These are phyloP conservation scores for Falco rusticolus DNA, from an alignment of 2,797 vertebrate genomes.

Conservation along the genomic window DNA sequence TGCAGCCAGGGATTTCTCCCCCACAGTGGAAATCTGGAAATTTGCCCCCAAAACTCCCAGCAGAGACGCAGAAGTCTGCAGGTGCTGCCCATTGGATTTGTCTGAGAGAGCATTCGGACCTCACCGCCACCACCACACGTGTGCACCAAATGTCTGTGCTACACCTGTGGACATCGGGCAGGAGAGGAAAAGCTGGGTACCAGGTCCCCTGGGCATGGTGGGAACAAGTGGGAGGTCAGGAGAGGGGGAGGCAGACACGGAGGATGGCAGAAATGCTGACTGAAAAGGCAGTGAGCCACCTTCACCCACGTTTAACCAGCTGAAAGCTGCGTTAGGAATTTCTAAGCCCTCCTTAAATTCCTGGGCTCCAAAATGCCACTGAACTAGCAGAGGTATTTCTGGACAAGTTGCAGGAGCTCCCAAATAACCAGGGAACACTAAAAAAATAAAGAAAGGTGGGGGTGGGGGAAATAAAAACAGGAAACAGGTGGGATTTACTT, in stretches of 20 bases:
- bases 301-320: background rate
- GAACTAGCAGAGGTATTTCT: conserved; percentile 47
- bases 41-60: background rate
- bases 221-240: background rate
- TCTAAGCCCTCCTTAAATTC: conserved; percentile 54
- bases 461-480: conserved; percentile 61
- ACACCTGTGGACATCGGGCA: accelerated
- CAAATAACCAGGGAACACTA: conserved; percentile 42
- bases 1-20: background rate
- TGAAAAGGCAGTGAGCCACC: background rate
- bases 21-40: background rate
- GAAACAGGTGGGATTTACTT: conserved; percentile 66
- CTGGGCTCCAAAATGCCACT: conserved; percentile 15
- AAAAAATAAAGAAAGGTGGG: conserved; percentile 31
- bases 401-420: conserved; percentile 63
- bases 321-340: background rate
- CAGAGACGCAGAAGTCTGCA: background rate
- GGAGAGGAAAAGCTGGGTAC: background rate
- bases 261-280: background rate
- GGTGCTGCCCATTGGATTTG: background rate
- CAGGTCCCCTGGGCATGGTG: background rate
- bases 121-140: accelerated
- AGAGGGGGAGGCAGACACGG: background rate
- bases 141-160: background rate
- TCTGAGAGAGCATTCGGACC: background rate